phyloP scores from a whole-genome alignment of 2,888 invertebrate genomes.

The Brachyptera putata region DNA sequence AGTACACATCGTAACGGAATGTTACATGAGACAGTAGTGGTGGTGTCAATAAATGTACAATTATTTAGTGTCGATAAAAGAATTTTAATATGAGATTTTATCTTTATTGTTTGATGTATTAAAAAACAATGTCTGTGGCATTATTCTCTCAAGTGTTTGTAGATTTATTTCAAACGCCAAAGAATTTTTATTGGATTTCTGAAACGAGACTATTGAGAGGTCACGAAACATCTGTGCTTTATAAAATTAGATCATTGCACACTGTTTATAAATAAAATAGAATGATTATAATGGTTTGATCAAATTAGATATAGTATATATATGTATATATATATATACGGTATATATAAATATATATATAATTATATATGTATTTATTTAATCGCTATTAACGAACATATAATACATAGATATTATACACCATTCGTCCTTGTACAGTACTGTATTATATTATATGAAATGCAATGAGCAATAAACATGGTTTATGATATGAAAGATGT shows the following conservation, averaged over 20 bases:
- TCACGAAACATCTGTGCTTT: conserved; percentile 32
- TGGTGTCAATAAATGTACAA: no score
- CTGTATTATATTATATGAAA: conserved; percentile 25
- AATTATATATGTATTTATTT: conserved; percentile 36
- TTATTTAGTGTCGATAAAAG: no score
- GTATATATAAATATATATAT: no score
- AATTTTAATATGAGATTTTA: no score
- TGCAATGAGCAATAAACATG: conserved; percentile 35
- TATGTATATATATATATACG: no score
- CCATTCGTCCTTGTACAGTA: conserved; percentile 35
- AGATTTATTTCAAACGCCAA: conserved; percentile 36
- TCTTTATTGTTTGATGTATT: no score
- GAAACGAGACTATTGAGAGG: conserved; percentile 29
- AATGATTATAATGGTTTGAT: conserved; percentile 29
- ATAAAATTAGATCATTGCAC: conserved; percentile 16
- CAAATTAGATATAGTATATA: conserved; percentile 33
- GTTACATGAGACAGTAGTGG: no score
- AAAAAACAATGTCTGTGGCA: no score
- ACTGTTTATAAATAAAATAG: conserved; percentile 1
- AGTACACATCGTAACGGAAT: no score
- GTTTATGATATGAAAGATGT: conserved; percentile 31
- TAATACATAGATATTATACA: conserved; percentile 31
- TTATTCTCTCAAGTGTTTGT: conserved; percentile 35
- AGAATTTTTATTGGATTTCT: conserved; percentile 32
- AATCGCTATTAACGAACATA: conserved; percentile 28